These are phyloP conservation scores for Corvus moneduloides DNA, from an alignment of 2,113 vertebrate genomes.

Conservation along the genomic window DNA sequence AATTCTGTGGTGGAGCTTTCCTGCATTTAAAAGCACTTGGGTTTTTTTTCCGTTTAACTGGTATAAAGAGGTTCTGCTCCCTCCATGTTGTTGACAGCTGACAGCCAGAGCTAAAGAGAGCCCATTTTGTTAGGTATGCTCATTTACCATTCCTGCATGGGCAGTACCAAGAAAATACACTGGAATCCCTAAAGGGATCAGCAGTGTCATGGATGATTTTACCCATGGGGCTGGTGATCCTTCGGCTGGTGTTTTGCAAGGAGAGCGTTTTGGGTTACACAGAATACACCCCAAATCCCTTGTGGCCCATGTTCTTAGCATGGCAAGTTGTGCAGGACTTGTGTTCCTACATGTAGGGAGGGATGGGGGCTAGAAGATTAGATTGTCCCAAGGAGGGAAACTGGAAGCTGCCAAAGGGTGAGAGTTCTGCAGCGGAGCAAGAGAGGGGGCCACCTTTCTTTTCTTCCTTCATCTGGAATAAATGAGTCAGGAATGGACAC, in stretches of 20 bases:
- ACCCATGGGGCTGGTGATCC: accelerated
- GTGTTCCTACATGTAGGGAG: neutral
- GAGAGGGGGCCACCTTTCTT: neutral
- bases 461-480: neutral
- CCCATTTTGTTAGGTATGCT: neutral
- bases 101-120: neutral
- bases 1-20: neutral
- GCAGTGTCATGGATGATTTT: neutral
- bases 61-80: neutral
- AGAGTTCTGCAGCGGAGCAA: neutral
- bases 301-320: neutral
- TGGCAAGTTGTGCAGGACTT: neutral
- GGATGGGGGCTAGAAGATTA: neutral
- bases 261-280: accelerated
- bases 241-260: neutral
- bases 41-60: neutral
- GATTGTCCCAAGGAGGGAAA: neutral
- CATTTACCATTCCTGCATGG: neutral
- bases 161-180: neutral
- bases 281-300: neutral
- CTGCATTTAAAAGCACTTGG: neutral
- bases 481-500: neutral
- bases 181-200: neutral
- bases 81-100: accelerated
- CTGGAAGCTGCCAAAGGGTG: neutral